Conservation (phyloP, 2,888 invertebrate genomes). For the Troides helena region DNA sequence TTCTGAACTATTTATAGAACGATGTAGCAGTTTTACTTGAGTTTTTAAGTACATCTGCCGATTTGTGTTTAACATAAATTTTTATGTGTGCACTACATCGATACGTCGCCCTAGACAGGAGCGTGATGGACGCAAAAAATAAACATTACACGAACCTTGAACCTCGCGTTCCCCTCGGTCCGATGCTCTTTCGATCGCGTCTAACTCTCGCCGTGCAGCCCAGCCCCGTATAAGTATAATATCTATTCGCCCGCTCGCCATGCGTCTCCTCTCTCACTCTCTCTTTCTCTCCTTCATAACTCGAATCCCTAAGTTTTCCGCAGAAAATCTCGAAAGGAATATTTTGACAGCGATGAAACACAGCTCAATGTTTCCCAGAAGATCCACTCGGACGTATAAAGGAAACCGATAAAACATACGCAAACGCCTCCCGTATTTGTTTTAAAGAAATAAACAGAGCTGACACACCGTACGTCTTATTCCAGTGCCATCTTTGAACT, state of each 20-base stretch:
- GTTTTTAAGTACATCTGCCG: no score
- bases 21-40: no score
- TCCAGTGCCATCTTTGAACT: conserved; percentile 25
- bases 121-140: conserved; percentile 14
- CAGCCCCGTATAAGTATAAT: neutral
- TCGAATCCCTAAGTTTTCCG: neutral
- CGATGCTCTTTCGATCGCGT: conserved; percentile 15
- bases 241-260: neutral
- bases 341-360: conserved; percentile 7
- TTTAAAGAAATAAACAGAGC: conserved; percentile 27
- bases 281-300: neutral
- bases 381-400: conserved; percentile 12
- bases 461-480: conserved; percentile 20
- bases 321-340: neutral
- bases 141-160: conserved; percentile 12
- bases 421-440: conserved; percentile 12
- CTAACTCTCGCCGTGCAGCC: conserved; percentile 2
- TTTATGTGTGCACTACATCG: neutral
- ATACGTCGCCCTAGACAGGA: neutral
- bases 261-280: neutral
- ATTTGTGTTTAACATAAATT: no score
- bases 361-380: conserved; percentile 3
- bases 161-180: conserved; percentile 11
- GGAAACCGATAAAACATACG: conserved; percentile 13
- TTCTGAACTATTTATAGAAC: no score